These are phyloP conservation scores for Drosophila mimica DNA, from an alignment of 2,888 invertebrate species.

Conservation along the genomic window DNA sequence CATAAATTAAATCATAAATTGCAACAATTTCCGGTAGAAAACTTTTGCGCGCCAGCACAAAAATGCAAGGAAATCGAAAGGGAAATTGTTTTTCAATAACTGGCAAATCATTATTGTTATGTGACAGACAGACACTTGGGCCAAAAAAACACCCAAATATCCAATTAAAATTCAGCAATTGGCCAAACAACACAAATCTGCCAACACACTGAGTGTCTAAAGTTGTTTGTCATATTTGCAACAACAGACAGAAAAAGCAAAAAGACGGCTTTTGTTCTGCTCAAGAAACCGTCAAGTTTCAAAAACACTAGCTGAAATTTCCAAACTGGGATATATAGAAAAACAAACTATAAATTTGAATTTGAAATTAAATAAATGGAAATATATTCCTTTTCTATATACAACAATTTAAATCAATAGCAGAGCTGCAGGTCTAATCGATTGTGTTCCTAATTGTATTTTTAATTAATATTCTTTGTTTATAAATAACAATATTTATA, in stretches of 20 bases:
- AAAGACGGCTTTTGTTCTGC: not conserved
- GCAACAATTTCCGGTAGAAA: slow-evolving; percentile 73
- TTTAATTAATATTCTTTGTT: not conserved
- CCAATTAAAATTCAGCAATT: slow-evolving; percentile 56
- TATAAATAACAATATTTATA: not conserved
- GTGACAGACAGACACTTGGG: slow-evolving; percentile 37
- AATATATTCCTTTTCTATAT: not conserved
- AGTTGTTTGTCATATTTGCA: not conserved
- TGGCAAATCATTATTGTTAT: slow-evolving; percentile 74
- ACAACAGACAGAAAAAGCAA: not conserved
- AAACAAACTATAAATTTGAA: not conserved
- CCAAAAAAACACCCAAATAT: slow-evolving; percentile 41
- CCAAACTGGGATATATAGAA: not conserved
- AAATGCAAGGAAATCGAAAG: slow-evolving; percentile 74
- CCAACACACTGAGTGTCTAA: not conserved
- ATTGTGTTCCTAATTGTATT: not conserved
- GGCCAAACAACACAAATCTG: slow-evolving; percentile 5
- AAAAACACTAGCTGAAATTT: not conserved
- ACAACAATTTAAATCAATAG: not conserved
- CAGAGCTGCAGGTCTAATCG: not conserved
- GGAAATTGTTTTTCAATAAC: slow-evolving; percentile 77
- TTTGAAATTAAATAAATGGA: not conserved
- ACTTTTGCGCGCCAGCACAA: slow-evolving; percentile 45
- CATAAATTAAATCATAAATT: slow-evolving; percentile 81
- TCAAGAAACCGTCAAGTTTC: not conserved